Base-by-base conservation (phyloP, 2,797 vertebrate species). In the Synaphobranchus kaupii region DNA sequence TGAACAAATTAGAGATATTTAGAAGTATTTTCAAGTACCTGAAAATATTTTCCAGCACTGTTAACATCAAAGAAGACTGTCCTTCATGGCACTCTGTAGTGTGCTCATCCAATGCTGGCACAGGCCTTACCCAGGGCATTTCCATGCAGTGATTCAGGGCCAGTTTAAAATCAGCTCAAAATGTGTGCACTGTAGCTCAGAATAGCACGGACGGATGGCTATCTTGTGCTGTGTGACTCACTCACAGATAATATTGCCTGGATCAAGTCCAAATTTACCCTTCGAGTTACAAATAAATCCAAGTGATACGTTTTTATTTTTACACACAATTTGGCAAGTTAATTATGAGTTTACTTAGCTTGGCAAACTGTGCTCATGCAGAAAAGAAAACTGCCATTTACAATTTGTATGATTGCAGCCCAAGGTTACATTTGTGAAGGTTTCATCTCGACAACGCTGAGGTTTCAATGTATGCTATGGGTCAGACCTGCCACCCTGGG, bases 301-400 rank as follows among this genome's bases (percentile, higher is more conserved):
- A 52, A 52, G 12, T 52, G 10, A 54, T 13, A 54, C 52, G 0
- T 54, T 54, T 54, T 54, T 54, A 54, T 54, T 54, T 54, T 54
- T 12, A 54, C 52, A 54, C 52, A 54, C 52, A 54, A 54, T 54
- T 54, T 54, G 52, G 39, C 39, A 39, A 39, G 39, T 39, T 39
- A 39, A 54, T 54, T 54, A 54, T 54, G 52, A 8, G 52, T 13
- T 54, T 54, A 54, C 52, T 0, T 60, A 15, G 17, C 58, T 60
- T 60, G 58, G 17, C 56, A 60, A 17, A 4, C 58, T 60, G 58
- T 60, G 58, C 58, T 20, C 4, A 15, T 20, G 58, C 5, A 60
- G 58, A 84, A 68, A 84, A 63, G 25, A 66, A 31, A 84, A 44
- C 58, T 44, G 39, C 84, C n/a, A 28, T 68, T 47, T 63, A n/a